A percentile compares a stretch with the other conserved stretches of the same genome.
Conservation (phyloP, 1,140 invertebrate genomes). For the Drosophila littoralis region DNA sequence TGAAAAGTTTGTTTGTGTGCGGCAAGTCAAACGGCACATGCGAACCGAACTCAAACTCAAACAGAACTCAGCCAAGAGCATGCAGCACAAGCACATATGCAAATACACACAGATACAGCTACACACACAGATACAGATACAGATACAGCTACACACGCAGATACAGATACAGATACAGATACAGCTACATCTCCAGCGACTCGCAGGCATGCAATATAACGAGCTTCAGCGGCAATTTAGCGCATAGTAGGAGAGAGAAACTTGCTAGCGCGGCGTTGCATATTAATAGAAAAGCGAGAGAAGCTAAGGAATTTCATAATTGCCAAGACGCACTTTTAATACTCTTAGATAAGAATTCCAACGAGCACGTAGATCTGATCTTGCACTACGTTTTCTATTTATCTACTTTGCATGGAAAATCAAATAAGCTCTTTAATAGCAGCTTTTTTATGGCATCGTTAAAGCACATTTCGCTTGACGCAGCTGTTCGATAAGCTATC, state of each 20-base stretch:
- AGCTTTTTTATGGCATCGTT: background rate
- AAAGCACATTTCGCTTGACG: background rate
- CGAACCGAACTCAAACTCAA: constrained; percentile 43
- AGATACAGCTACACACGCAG: constrained; percentile 1
- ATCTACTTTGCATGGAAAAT: background rate
- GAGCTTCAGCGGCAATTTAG: constrained; percentile 66
- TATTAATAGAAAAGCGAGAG: constrained; percentile 42
- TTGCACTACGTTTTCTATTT: no score
- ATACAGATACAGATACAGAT: constrained; percentile 1
- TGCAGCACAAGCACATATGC: constrained; percentile 1
- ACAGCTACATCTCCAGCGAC: constrained; percentile 14
- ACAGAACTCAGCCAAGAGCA: constrained; percentile 7
- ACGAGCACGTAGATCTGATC: no score
- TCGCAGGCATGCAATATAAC: constrained; percentile 64
- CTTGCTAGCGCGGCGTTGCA: constrained; percentile 58
- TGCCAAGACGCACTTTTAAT: constrained; percentile 6
- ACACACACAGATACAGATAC: background rate
- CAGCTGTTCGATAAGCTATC: constrained; percentile 20
- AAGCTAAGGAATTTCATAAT: constrained; percentile 16
- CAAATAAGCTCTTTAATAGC: background rate
- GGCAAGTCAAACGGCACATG: constrained; percentile 32
- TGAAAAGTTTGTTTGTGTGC: constrained; percentile 29
- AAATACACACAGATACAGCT: constrained; percentile 9
- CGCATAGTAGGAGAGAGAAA: constrained; percentile 16
- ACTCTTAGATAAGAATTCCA: background rate